Evolutionary conservation across 2,888 invertebrate species (phyloP), one percentile per base, ranked within the genome.

Genomic region (Aricia artaxerxes): DNA sequence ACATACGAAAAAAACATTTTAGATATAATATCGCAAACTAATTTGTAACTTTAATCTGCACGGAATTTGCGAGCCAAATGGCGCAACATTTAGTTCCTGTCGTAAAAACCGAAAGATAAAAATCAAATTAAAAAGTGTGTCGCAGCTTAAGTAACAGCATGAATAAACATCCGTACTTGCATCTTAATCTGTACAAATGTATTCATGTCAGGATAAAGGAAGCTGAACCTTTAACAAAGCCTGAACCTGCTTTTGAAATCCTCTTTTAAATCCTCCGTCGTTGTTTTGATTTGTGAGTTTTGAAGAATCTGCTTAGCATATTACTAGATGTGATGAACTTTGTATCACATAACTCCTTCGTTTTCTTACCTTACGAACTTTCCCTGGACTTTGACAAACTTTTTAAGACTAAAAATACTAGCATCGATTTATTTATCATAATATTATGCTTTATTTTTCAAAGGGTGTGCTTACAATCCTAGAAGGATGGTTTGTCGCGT

Each of bases 41-140:
- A 69, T 69, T 69, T 69, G 35, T 35, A 69, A 13, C 5, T 69
- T 69, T 35, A 69, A 69, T 69, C 69, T 69, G 35, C 69, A 49
- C 49, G 49, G 49, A 49, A 69, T 69, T 69, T 69, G 69, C 69
- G 35, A 35, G 69, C 69, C 69, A 69, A 69, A 69, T 69, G 69
- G 69, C 35, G 69, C 69, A 38, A 13, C 35, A 69, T 69, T 69
- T 69, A 69, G 69, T 69, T 24, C 13, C 13, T 35, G 38, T 16
- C 13, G 69, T 69, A 69, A 73, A 73, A 73, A 44, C 73, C 73
- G 73, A 73, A 44, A 73, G 73, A 73, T 73, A 73, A 73, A 73
- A 73, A 73, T 44, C 44, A 73, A 73, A 73, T 73, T 73, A 73
- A 73, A 44, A 73, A 73, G 40, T 73, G 73, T 73, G 73, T 73